A percentile compares a stretch with the other conserved stretches of the same genome.
Conservation (phyloP, 2,113 vertebrate species). For the Leiothrix lutea region DNA sequence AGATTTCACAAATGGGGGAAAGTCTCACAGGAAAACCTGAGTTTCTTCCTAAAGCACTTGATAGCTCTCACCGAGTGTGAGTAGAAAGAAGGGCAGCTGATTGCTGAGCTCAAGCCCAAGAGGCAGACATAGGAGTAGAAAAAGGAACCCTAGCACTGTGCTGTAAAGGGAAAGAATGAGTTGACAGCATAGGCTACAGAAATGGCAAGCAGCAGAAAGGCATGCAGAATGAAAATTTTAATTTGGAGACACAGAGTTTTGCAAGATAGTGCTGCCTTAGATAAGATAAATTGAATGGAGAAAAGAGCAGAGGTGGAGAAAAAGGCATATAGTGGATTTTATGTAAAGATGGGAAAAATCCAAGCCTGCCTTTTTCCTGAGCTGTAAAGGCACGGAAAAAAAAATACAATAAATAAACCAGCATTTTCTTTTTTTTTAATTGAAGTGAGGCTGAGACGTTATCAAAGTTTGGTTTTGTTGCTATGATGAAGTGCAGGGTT, state of each 20-base stretch:
- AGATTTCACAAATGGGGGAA: not conserved
- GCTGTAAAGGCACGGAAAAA: not conserved
- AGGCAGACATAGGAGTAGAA: not conserved
- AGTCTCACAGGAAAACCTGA: not conserved
- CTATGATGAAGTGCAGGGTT: not conserved
- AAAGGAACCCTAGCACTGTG: not conserved
- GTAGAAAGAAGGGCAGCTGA: not conserved
- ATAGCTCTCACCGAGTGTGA: not conserved
- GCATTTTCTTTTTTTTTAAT: not conserved
- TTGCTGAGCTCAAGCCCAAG: not conserved
- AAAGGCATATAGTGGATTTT: not conserved
- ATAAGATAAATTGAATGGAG: not conserved
- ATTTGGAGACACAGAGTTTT: not conserved
- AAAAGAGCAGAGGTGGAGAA: not conserved
- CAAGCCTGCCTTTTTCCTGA: not conserved
- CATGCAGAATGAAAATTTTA: not conserved
- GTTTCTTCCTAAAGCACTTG: not conserved
- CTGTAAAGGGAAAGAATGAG: not conserved
- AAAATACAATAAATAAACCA: not conserved
- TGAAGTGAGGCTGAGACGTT: not conserved
- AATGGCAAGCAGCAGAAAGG: not conserved
- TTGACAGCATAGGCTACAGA: not conserved
- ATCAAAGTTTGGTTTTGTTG: not conserved
- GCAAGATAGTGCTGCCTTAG: not conserved
- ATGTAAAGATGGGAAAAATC: not conserved